Conservation (phyloP, 2,113 vertebrate genomes). For the Lepus europaeus region DNA sequence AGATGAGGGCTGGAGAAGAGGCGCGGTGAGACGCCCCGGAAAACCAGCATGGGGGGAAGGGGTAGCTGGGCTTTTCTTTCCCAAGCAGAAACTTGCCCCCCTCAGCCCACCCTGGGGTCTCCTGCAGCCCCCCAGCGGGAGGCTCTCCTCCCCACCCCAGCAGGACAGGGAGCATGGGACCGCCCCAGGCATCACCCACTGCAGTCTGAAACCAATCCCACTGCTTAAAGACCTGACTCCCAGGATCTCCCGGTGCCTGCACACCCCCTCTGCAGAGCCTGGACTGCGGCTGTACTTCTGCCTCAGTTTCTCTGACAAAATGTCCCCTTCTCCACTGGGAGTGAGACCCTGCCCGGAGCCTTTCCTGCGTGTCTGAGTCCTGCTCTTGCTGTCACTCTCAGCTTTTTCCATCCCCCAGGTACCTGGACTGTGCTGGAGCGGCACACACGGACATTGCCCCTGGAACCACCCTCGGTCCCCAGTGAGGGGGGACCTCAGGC, state of each 20-base stretch:
- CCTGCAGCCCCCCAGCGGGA: background rate
- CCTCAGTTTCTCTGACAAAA: background rate
- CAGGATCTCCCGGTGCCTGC: no score
- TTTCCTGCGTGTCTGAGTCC: background rate
- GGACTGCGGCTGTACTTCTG: background rate
- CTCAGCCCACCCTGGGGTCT: background rate
- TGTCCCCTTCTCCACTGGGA: background rate
- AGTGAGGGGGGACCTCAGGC: no score
- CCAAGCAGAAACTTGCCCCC: background rate
- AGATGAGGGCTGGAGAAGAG: background rate
- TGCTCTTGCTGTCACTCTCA: background rate
- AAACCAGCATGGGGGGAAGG: background rate
- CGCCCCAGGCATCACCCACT: background rate
- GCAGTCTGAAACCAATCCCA: background rate
- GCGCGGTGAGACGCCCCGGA: background rate
- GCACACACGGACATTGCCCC: fast-evolving
- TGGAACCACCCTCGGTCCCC: background rate
- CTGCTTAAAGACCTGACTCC: background rate
- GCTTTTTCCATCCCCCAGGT: background rate
- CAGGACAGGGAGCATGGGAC: background rate
- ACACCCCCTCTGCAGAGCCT: no score
- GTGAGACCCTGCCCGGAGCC: background rate
- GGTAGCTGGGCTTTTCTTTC: background rate
- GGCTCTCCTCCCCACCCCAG: background rate
- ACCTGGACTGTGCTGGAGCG: background rate